Conservation (phyloP, 92 coral and sea anemone species). For the Epizoanthus ramosus region DNA sequence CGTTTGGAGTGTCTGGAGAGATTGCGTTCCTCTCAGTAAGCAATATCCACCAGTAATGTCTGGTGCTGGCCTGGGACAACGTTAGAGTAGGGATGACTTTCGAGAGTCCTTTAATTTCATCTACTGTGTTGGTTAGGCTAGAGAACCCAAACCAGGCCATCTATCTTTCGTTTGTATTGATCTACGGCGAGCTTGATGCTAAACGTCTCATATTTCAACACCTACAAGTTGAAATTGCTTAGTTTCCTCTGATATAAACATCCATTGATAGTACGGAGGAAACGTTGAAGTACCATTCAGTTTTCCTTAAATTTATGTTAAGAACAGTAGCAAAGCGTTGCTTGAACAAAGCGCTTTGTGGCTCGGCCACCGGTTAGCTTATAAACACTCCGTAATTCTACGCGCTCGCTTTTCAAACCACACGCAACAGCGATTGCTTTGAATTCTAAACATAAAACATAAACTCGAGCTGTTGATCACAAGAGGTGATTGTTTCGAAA, state of each 20-base stretch:
- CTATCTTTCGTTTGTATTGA: constrained; percentile 11
- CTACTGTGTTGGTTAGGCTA: constrained; percentile 8
- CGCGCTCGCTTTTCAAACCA: constrained; percentile 52
- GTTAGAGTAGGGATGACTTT: not conserved
- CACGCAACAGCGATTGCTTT: constrained; percentile 38
- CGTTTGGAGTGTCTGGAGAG: constrained; percentile 28
- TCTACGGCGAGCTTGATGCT: not conserved
- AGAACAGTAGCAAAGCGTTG: constrained; percentile 35
- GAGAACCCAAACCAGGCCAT: no score
- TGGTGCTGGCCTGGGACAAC: not conserved
- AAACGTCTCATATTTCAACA: constrained; percentile 21
- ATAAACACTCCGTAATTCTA: constrained; percentile 29
- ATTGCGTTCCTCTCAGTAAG: constrained; percentile 17
- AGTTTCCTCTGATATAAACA: constrained; percentile 31
- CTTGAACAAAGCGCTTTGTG: constrained; percentile 78
- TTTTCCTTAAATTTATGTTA: constrained; percentile 29
- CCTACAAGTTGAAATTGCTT: constrained; percentile 20
- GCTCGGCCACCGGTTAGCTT: constrained; percentile 82
- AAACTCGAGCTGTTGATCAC: constrained; percentile 8
- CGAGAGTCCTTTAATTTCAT: constrained; percentile 23
- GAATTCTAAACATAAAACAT: constrained; percentile 39
- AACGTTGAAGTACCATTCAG: constrained; percentile 23
- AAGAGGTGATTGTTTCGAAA: constrained; percentile 11
- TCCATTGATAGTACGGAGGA: constrained; percentile 21
- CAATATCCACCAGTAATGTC: constrained; percentile 7